Conservation (phyloP, 2,113 vertebrate genomes). For the Eurypyga helias region DNA sequence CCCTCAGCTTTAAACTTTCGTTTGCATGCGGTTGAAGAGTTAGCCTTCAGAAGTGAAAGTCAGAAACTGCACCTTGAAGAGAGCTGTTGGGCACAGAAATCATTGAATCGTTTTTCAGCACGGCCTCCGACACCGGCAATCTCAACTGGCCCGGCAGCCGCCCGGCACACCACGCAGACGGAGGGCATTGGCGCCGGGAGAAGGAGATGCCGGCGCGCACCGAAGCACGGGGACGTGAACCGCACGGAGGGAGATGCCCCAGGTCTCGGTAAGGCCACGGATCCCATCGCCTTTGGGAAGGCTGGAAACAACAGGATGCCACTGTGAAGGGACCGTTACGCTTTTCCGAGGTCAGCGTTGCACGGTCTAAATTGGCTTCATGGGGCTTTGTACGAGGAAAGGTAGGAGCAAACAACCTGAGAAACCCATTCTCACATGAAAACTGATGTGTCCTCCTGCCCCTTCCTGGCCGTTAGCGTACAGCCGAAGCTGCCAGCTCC, state of each 20-base stretch:
- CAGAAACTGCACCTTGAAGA: constrained; percentile 64
- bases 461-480: neutral
- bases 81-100: constrained; percentile 67
- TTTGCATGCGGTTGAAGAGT: constrained; percentile 61
- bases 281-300: neutral
- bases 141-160: constrained; percentile 60
- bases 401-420: neutral
- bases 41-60: constrained; percentile 65
- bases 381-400: neutral
- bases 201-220: constrained; percentile 28
- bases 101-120: constrained; percentile 59
- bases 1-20: constrained; percentile 54
- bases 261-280: neutral
- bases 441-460: neutral
- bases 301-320: neutral
- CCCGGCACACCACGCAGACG: neutral
- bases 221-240: neutral
- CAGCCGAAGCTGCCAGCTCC: neutral
- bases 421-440: neutral
- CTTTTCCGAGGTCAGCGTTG: neutral
- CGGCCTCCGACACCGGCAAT: constrained; percentile 40
- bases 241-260: constrained; percentile 35
- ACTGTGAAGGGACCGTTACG: neutral
- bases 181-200: constrained; percentile 28
- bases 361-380: neutral